phyloP scores from a whole-genome alignment of 2,113 vertebrate species.

The Mus spicilegus region DNA sequence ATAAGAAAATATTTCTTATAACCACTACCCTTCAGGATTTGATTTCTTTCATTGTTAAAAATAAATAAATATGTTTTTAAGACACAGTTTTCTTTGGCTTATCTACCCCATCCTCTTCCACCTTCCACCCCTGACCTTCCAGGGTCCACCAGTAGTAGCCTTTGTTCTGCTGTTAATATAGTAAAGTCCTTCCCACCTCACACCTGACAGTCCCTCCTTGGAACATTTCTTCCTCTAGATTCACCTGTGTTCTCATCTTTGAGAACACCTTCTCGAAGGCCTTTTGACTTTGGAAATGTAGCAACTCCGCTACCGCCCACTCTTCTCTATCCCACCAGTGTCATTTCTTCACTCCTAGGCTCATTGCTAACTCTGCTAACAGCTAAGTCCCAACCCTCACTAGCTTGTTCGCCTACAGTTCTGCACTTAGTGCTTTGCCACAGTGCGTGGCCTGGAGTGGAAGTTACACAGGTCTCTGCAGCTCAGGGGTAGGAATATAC shows the following conservation, averaged over 20 bases:
- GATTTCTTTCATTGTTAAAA: conserved; percentile 23
- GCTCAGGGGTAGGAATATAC: neutral
- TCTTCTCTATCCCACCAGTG: neutral
- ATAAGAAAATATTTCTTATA: neutral
- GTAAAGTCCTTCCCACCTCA: neutral
- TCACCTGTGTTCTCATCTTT: neutral
- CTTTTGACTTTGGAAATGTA: neutral
- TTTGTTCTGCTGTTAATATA: neutral
- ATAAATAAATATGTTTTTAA: neutral
- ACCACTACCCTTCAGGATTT: neutral
- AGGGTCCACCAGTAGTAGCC: neutral
- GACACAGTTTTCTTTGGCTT: neutral
- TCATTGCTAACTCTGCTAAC: neutral
- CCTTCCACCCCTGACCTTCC: neutral
- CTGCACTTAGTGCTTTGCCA: neutral
- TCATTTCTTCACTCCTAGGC: neutral
- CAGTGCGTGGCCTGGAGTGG: neutral
- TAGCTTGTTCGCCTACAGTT: neutral
- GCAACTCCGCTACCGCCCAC: neutral
- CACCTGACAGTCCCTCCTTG: neutral
- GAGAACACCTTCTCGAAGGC: neutral
- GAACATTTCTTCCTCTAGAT: neutral
- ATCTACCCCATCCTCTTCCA: neutral
- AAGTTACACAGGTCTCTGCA: conserved; percentile 1
- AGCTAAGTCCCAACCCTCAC: neutral